Evolutionary conservation across 2,797 vertebrate genomes (phyloP).

Genomic region (Cetoscarus ocellatus): DNA sequence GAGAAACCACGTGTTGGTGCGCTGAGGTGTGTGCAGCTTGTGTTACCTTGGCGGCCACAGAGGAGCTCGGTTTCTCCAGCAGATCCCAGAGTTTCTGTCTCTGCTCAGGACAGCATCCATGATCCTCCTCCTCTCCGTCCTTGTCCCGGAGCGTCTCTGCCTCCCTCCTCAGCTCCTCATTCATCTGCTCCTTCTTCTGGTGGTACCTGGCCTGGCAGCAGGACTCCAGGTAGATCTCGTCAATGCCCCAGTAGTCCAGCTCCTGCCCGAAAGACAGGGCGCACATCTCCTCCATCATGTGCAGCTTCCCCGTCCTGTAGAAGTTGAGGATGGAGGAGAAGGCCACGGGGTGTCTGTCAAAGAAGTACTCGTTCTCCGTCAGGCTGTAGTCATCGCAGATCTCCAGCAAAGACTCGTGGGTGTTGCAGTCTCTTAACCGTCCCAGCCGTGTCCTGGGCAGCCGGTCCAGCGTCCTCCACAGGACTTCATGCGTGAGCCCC

Average conservation of each 20-base stretch:
- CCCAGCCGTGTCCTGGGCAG: conserved; percentile 95
- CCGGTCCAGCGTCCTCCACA: conserved; percentile 97
- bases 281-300: conserved; percentile 99
- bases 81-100: conserved; percentile 98
- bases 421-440: conserved; percentile 95
- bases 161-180: conserved; percentile 95
- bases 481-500: conserved; percentile 95
- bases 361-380: conserved; percentile 95
- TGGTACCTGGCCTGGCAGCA: conserved; percentile 98
- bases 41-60: conserved; percentile 96
- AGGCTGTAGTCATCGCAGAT: conserved; percentile 98
- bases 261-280: conserved; percentile 98
- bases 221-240: conserved; percentile 98
- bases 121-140: conserved; percentile 92
- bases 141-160: conserved; percentile 93
- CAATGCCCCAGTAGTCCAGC: conserved; percentile 99
- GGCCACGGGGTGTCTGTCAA: conserved; percentile 96
- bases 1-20: no score
- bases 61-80: conserved; percentile 98
- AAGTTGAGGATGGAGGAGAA: conserved; percentile 99
- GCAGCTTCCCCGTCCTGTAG: conserved; percentile 97
- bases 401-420: conserved; percentile 95
- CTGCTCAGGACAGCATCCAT: conserved; percentile 94
- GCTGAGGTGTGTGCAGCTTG: conserved; percentile 8
- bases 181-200: conserved; percentile 99